These are phyloP conservation scores for Popillia japonica DNA, from an alignment of 1,140 invertebrate genomes.

Conservation along the genomic window DNA sequence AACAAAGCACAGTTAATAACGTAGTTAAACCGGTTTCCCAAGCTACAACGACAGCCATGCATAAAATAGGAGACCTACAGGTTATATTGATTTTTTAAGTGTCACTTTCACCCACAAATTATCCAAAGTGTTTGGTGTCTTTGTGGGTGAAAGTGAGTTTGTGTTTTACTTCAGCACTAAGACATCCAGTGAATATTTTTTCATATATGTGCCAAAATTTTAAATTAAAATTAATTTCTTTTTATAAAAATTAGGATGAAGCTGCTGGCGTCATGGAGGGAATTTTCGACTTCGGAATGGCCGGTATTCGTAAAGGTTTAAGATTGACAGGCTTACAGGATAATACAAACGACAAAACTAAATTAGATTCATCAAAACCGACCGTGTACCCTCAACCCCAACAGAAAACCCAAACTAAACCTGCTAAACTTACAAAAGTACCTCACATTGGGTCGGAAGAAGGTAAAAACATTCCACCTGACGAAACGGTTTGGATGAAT, in stretches of 20 bases:
- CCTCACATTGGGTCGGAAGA: slow-evolving; percentile 37
- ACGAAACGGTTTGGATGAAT: slow-evolving; percentile 54
- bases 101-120: neutral
- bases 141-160: too few species aligned
- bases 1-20: slow-evolving; percentile 61
- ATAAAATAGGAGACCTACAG: slow-evolving; percentile 69
- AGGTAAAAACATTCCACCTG: slow-evolving; percentile 39
- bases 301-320: slow-evolving; percentile 66
- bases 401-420: slow-evolving; percentile 1
- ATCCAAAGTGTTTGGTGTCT: too few species aligned
- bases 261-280: slow-evolving; percentile 68
- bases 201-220: too few species aligned
- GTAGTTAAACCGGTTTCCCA: slow-evolving; percentile 50
- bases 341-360: slow-evolving; percentile 39
- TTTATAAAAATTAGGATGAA: slow-evolving; percentile 61
- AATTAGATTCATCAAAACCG: slow-evolving; percentile 39
- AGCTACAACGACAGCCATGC: slow-evolving; percentile 60
- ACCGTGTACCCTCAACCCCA: neutral
- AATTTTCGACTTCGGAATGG: slow-evolving; percentile 66
- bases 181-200: too few species aligned
- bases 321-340: slow-evolving; percentile 67
- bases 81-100: slow-evolving; percentile 53
- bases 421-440: slow-evolving; percentile 37
- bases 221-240: too few species aligned
- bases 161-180: too few species aligned